phyloP scores from a whole-genome alignment of 2,113 vertebrate genomes.

The Motacilla alba region DNA sequence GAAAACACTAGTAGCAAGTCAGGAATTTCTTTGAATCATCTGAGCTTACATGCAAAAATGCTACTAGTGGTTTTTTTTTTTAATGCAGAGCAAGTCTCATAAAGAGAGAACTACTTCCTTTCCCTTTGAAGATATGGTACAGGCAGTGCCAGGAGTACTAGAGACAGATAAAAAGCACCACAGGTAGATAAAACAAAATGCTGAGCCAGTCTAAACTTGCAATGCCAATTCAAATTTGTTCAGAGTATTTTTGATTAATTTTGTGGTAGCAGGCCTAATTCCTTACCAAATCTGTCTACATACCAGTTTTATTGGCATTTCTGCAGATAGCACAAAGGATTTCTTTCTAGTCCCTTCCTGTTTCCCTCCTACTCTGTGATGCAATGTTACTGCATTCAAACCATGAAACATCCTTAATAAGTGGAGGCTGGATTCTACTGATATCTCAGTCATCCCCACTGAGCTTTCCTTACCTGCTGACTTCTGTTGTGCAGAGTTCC shows the following conservation, averaged over 20 bases:
- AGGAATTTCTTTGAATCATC: background rate
- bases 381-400: background rate
- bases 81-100: background rate
- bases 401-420: background rate
- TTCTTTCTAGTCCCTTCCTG: background rate
- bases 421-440: background rate
- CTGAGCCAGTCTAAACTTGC: constrained; percentile 9
- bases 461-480: background rate
- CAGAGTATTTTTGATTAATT: constrained; percentile 18
- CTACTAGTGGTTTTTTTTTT: background rate
- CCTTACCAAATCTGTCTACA: background rate
- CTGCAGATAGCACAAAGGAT: background rate
- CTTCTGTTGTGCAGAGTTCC: background rate
- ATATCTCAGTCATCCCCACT: background rate
- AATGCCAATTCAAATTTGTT: constrained; percentile 40
- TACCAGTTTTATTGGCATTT: background rate
- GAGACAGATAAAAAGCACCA: background rate
- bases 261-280: background rate
- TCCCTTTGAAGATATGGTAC: background rate
- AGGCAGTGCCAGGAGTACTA: background rate
- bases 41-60: background rate
- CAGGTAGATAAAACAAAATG: background rate
- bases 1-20: background rate
- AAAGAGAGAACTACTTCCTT: background rate
- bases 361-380: background rate